phyloP scores from a whole-genome alignment of 2,888 invertebrate species.

The Torymus tubicola region DNA sequence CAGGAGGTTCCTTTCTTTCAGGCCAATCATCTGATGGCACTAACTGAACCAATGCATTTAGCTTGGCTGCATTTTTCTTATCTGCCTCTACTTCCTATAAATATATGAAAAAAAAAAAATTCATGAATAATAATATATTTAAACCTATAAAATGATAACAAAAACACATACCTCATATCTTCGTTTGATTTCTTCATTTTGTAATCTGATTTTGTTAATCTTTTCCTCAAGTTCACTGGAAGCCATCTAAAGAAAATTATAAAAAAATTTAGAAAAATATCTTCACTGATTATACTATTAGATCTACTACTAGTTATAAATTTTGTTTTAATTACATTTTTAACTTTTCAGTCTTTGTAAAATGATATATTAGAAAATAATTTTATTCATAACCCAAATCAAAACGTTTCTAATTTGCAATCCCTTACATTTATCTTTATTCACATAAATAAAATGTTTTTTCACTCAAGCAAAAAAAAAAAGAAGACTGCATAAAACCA shows the following conservation, averaged over 20 bases:
- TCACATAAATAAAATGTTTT: too few species aligned
- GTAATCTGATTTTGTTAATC: conserved; percentile 72
- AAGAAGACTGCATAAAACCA: too few species aligned
- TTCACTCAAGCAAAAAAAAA: too few species aligned
- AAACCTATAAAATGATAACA: not conserved
- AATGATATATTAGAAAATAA: too few species aligned
- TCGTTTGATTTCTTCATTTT: conserved; percentile 73
- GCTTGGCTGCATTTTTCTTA: conserved; percentile 75
- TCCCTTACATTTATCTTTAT: too few species aligned
- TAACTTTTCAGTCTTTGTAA: too few species aligned
- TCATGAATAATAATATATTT: conserved; percentile 12
- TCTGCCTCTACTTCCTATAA: conserved; percentile 76
- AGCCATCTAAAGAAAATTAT: conserved; percentile 66
- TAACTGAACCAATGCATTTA: conserved; percentile 75
- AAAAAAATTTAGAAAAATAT: not conserved
- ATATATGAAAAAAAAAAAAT: conserved; percentile 29
- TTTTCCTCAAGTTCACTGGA: conserved; percentile 70
- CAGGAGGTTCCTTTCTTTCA: conserved; percentile 72
- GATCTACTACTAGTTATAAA: too few species aligned
- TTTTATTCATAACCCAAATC: too few species aligned
- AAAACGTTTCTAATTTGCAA: too few species aligned
- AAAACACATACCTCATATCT: conserved; percentile 68
- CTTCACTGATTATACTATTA: too few species aligned
- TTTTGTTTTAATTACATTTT: too few species aligned
- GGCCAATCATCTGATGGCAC: conserved; percentile 76